Base-by-base conservation (phyloP, 2,113 vertebrate genomes). In the Hypocryptadius cinnamomeus region DNA sequence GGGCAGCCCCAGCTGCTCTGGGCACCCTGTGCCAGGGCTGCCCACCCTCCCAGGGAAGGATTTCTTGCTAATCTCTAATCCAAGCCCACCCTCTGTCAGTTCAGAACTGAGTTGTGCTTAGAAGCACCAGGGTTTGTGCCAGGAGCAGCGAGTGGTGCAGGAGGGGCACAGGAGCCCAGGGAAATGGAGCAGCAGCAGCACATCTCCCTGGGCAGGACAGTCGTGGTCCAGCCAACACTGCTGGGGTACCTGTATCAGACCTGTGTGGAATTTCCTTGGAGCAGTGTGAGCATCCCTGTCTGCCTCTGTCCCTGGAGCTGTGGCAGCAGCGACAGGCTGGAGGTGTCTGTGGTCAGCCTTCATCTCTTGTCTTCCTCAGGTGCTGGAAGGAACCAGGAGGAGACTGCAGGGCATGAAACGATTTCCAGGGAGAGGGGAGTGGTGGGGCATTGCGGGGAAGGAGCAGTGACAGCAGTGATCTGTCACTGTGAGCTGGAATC, bases 401-500 rank as follows among this genome's bases (percentile, higher is more conserved):
- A 12, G 23, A 2, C 22, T 13, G 9, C 0, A 20, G n/a, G 15
- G 54, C 15, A 69, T 68, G 63, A 8, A n/a, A 10, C 0, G 8
- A 1, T 19, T 51, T 20, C 53, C 57, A 51, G 31, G 47, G 20
- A 28, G 48, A 24, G 42, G n/a, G 21, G 3, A 3, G 13, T 5
- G 24, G 7, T 82, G 51, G 24, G 40, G 4, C 28, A 1, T 0
- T 6, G 59, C 57, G n/a, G n/a, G 15, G 48, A 27, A 12, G 40
- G 69, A 45, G 65, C 40, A 73, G 28, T 19, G 54, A 5, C n/a
- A 30, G 45, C 30, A 39, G 18, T 4, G 72, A 6, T 21, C 8
- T n/a, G 54, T 66, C 3, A 1, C 24, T 0, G 2, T 1, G 81
- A 44, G 68, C 2, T 72, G 53, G 37, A 50, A 18, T 9, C 23